Evolutionary conservation across 1,140 invertebrate species (phyloP).

Genomic region (Atta texana): DNA sequence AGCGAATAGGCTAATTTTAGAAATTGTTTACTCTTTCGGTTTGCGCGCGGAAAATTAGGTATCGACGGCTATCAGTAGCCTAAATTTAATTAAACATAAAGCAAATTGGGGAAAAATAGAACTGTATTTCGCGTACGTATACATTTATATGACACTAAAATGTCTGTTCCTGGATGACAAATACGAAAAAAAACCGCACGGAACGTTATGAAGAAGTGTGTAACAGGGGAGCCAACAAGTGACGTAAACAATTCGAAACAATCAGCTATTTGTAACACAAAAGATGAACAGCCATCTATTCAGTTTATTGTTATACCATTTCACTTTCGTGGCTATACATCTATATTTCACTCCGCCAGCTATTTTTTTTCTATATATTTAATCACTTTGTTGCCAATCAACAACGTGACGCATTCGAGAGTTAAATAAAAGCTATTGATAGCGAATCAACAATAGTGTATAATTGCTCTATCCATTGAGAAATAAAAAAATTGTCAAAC

Average conservation of each 20-base stretch:
- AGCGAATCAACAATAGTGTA: conserved; percentile 16
- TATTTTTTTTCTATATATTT: conserved; percentile 46
- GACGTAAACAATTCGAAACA: conserved; percentile 55
- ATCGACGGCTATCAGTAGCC: conserved; percentile 19
- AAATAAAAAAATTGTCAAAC: not conserved
- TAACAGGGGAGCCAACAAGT: conserved; percentile 25
- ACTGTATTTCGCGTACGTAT: not conserved
- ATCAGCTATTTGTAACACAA: conserved; percentile 58
- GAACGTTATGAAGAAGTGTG: conserved; percentile 3
- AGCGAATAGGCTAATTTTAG: conserved; percentile 42
- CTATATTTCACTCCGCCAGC: not conserved
- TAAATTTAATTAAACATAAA: not conserved
- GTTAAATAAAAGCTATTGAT: conserved; percentile 43
- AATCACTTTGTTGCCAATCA: conserved; percentile 57
- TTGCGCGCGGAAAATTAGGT: conserved; percentile 20
- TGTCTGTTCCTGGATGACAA: not conserved
- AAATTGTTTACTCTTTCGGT: conserved; percentile 53
- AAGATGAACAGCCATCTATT: conserved; percentile 56
- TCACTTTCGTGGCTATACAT: not conserved
- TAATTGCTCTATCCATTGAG: conserved; percentile 18
- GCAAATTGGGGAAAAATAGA: not conserved
- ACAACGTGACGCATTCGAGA: conserved; percentile 24
- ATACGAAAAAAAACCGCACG: not conserved
- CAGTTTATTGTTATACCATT: conserved; percentile 45
- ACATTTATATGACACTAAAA: not conserved